Evolutionary conservation across 92 coral and sea anemone species (phyloP).

Genomic region (Anthopleura xanthogrammica): DNA sequence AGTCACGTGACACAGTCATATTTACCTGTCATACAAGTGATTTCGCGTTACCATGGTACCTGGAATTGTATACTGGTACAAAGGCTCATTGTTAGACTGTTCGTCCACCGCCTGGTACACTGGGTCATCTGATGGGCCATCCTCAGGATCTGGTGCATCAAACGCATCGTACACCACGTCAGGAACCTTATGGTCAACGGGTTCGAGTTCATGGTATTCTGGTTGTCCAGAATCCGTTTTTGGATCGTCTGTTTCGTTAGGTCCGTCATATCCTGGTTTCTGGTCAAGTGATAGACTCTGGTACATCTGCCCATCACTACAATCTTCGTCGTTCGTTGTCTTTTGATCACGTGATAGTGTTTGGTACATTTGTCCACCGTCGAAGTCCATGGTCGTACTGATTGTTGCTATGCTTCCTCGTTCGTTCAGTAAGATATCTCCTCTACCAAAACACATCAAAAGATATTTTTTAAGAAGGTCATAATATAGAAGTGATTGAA

Average conservation of each 20-base stretch:
- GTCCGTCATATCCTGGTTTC: background rate
- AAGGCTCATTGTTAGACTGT: background rate
- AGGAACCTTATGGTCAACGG: constrained; percentile 2
- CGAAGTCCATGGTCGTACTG: background rate
- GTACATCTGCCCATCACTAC: background rate
- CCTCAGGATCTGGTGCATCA: background rate
- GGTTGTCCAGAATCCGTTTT: background rate
- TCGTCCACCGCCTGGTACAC: background rate
- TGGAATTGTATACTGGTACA: background rate
- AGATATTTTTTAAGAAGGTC: background rate
- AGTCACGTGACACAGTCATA: too few species aligned
- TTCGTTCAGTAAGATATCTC: background rate
- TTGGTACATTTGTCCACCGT: background rate
- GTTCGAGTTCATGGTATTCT: background rate
- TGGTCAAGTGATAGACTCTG: background rate
- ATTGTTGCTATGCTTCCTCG: background rate
- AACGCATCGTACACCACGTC: background rate
- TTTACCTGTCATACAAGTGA: background rate
- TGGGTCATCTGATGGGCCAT: background rate
- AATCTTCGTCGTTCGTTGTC: background rate
- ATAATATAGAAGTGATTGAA: too few species aligned
- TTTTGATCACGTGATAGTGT: constrained; percentile 2
- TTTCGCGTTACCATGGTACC: background rate
- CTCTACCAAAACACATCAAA: background rate
- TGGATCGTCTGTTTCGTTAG: background rate